These are phyloP conservation scores for Podotricha telesiphe DNA, from an alignment of 2,888 invertebrate genomes.

Conservation along the genomic window DNA sequence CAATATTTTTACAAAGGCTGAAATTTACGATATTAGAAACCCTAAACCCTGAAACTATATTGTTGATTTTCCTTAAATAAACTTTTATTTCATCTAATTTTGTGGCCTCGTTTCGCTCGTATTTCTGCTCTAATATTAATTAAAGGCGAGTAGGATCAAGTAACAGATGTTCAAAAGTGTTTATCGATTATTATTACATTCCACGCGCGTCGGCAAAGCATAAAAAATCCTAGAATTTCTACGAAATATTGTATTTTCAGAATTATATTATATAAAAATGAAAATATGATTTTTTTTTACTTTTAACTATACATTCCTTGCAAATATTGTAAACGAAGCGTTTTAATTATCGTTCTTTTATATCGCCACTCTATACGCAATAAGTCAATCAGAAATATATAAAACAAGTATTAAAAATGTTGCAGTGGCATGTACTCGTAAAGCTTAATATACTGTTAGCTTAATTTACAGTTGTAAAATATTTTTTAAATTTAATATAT, in stretches of 20 bases:
- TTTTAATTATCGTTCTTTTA: too few relatives aligned
- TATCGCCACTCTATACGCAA: too few relatives aligned
- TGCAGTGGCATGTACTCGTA: too few relatives aligned
- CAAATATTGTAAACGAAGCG: too few relatives aligned
- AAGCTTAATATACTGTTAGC: too few relatives aligned
- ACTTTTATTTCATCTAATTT: constrained; percentile 50
- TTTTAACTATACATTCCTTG: too few relatives aligned
- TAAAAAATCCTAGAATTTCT: constrained; percentile 7
- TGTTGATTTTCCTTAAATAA: constrained; percentile 19
- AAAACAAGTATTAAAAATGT: too few relatives aligned
- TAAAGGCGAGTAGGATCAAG: constrained; percentile 58
- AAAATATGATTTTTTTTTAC: too few relatives aligned
- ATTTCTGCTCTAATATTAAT: constrained; percentile 73
- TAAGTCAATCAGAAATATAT: too few relatives aligned
- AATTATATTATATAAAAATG: background rate
- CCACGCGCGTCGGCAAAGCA: constrained; percentile 9
- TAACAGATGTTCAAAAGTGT: constrained; percentile 65
- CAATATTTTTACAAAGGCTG: background rate
- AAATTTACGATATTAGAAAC: background rate
- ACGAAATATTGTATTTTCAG: background rate
- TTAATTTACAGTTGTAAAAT: too few relatives aligned
- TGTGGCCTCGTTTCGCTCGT: constrained; percentile 65
- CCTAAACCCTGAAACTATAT: background rate
- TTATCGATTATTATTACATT: constrained; percentile 29
- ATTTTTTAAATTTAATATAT: too few relatives aligned